Base-by-base conservation (phyloP, 2,888 invertebrate species). In the Tipula unca region DNA sequence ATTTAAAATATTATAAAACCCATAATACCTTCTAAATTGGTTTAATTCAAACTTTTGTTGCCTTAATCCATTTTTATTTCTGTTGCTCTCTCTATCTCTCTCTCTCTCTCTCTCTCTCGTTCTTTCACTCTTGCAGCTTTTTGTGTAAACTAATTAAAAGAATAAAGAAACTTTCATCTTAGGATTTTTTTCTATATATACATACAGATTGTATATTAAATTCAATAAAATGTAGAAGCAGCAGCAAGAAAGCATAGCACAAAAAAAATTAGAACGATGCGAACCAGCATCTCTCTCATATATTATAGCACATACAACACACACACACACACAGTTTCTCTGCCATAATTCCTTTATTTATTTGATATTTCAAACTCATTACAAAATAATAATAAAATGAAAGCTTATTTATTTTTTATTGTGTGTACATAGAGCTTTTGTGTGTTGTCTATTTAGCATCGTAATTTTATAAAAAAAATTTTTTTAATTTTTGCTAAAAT, bases 1-100 rank as follows among this genome's bases (percentile, higher is more conserved):
- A 69, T 69, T 69, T 69, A 69, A 69, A 69, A 69, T 69, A 25
- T 69, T 69, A 69, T 69, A 69, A 69, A 69, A 69, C 69, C 69
- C 69, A 69, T 69, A 69, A 69, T 69, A 69, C 69, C 69, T 69
- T 69, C 69, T 69, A 69, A 69, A 69, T 69, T 20, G 69, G 69
- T 69, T 69, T 69, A 69, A 69, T 69, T 69, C 69, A 69, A 69
- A 69, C 69, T 69, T 69, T 69, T 25, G 69, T 69, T 25, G 69
- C 69, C 69, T 69, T 69, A 69, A 69, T 69, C 69, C 69, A 69
- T 69, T 69, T 69, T 69, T 25, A 20, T 69, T 69, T 69, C 25
- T 6, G 0, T 69, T 10, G 25, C 10, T 35, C 35, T 4, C 35
- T 35, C 6, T 35, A 3, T 35, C 35, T 35, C 6, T 35, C 35